phyloP scores from a whole-genome alignment of 1,140 invertebrate species.

The Ips nitidus region DNA sequence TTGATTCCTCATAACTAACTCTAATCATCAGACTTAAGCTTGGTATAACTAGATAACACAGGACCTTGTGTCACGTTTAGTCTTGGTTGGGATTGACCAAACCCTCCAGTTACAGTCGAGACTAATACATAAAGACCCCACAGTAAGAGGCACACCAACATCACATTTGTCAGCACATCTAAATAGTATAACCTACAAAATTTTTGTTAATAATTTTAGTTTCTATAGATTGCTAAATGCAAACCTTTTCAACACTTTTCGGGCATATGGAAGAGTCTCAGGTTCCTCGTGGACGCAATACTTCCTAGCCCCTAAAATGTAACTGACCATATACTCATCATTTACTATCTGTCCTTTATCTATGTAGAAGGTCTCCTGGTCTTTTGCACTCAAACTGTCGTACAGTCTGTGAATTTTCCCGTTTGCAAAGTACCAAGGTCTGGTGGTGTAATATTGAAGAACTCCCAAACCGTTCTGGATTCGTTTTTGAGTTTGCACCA shows the following conservation, averaged over 20 bases:
- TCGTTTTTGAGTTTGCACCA: constrained; percentile 67
- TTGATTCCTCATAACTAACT: no score
- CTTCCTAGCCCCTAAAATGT: constrained; percentile 71
- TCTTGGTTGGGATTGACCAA: no score
- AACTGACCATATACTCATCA: constrained; percentile 67
- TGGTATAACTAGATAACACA: no score
- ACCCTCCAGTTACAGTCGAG: neutral
- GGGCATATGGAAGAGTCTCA: constrained; percentile 70
- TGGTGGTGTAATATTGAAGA: constrained; percentile 84
- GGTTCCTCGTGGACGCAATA: constrained; percentile 78
- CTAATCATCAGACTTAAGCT: no score
- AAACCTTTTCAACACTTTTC: constrained; percentile 58
- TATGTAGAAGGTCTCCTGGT: constrained; percentile 62
- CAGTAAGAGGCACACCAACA: constrained; percentile 32
- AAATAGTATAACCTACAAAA: constrained; percentile 59
- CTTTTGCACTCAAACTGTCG: constrained; percentile 59
- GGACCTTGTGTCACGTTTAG: no score
- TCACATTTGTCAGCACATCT: constrained; percentile 51
- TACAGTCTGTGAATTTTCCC: constrained; percentile 68
- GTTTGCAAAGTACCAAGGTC: constrained; percentile 79
- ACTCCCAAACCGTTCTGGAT: constrained; percentile 65
- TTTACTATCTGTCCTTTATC: constrained; percentile 64
- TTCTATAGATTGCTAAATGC: neutral
- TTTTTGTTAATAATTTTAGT: neutral
- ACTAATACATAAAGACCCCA: constrained; percentile 34